Conservation (phyloP, 2,797 vertebrate species). For the Euthynnus affinis region DNA sequence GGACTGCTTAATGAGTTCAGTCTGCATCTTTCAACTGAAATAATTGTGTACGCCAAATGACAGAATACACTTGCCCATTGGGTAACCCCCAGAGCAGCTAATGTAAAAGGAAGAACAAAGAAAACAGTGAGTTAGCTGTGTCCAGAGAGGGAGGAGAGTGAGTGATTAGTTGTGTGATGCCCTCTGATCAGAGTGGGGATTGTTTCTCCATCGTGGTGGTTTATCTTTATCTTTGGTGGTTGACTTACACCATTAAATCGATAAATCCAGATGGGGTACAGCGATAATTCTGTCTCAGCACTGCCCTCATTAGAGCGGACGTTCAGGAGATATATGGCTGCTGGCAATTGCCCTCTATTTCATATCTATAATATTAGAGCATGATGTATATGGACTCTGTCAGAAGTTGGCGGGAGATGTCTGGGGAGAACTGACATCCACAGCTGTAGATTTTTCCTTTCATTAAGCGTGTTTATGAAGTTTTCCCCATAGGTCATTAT, state of each 20-base stretch:
- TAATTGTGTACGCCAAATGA: conserved; percentile 38
- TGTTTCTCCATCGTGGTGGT: conserved; percentile 70
- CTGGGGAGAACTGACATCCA: conserved; percentile 30
- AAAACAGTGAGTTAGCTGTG: conserved; percentile 28
- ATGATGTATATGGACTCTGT: conserved; percentile 50
- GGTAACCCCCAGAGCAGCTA: conserved; percentile 27
- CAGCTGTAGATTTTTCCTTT: conserved; percentile 39
- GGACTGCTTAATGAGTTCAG: conserved; percentile 59
- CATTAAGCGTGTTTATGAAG: conserved; percentile 40
- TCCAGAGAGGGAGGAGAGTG: conserved; percentile 42
- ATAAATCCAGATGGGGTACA: conserved; percentile 73
- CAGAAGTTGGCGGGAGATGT: conserved; percentile 41
- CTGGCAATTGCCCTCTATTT: conserved; percentile 49
- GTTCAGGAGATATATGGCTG: conserved; percentile 65
- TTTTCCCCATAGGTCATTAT: conserved; percentile 23
- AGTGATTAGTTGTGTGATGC: conserved; percentile 72
- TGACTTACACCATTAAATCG: conserved; percentile 69
- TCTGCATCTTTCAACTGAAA: conserved; percentile 56
- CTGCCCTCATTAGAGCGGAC: conserved; percentile 67
- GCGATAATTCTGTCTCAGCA: conserved; percentile 70
- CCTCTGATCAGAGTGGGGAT: conserved; percentile 73
- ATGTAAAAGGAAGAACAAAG: conserved; percentile 58
- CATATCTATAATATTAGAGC: conserved; percentile 50
- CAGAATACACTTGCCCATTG: neutral
- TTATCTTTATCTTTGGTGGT: conserved; percentile 75